Base-by-base conservation (phyloP, 2,888 invertebrate genomes). In the Myopa testacea region DNA sequence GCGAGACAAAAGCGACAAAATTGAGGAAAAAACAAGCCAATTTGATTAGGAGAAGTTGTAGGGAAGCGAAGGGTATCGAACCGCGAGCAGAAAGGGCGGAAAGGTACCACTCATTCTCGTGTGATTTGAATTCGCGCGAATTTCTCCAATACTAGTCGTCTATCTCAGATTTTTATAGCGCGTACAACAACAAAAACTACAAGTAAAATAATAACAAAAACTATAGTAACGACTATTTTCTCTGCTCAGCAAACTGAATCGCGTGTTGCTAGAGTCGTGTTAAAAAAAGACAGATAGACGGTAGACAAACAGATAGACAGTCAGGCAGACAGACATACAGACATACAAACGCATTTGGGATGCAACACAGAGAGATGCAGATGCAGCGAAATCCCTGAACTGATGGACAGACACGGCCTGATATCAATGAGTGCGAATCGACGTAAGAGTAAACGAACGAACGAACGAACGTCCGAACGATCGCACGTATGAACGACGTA, bases 101-200 rank as follows among this genome's bases (percentile, higher is more conserved):
- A 34, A 40, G 14, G 26, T 12, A 50, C 6, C 16, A 60, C 69
- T 69, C 34, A 60, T 74, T 74, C 68, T 69, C 75, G 60, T 75
- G 60, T 45, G 68, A 69, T 69, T 75, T 69, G 45, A 69, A 69
- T 75, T 75, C 69, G 60, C 75, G 69, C 60, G 75, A 68, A 75
- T 75, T 75, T 69, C 67, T 69, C 14, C 69, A 60, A 69, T 69
- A 58, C 69, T 68, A 68, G 38, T 58, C 68, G 58, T 34, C 69
- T 69, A 75, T 75, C 75, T 69, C 68, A 75, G 75, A 75, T 75
- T 75, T 75, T 62, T 75, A 75, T 63, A 75, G 75, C 69, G 60
- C 75, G 69, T 75, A 60, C 4, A 60, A n/a, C 14, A 63, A 52
- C 26, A 74, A 60, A 1, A 72, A 60, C 37, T 37, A 38, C 16